phyloP scores from a whole-genome alignment of 37 sponge, comb jelly and placozoan species.

The Axinella damicornis region DNA sequence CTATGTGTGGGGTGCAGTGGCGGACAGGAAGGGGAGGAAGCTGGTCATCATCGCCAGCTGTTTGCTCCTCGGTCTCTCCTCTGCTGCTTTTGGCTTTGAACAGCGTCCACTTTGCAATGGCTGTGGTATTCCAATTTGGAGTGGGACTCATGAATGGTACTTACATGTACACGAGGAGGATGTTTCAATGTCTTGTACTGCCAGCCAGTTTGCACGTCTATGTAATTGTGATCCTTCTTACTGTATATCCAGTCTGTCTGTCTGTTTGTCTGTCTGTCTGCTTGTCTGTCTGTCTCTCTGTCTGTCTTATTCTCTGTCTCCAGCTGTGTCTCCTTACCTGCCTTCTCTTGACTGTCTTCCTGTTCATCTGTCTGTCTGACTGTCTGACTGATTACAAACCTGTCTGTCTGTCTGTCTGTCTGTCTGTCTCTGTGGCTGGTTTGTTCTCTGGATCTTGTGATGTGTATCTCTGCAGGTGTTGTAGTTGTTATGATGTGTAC shows the following conservation, averaged over 20 bases:
- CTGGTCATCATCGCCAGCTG: constrained; percentile 63
- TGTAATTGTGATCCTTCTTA: background rate
- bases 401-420: too few relatives aligned
- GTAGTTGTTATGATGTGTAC: constrained; percentile 47
- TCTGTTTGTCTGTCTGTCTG: too few relatives aligned
- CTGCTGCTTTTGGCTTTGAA: constrained; percentile 77
- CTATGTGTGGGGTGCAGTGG: constrained; percentile 83
- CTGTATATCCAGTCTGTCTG: too few relatives aligned
- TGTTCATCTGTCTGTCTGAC: too few relatives aligned
- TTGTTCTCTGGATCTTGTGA: too few relatives aligned
- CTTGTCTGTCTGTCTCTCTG: too few relatives aligned
- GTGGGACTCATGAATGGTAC: constrained; percentile 80
- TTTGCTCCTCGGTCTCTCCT: constrained; percentile 36
- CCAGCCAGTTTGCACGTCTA: background rate
- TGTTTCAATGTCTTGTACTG: background rate
- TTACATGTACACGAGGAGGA: too few relatives aligned
- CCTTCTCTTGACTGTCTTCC: too few relatives aligned
- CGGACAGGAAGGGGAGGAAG: constrained; percentile 78
- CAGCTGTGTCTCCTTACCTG: too few relatives aligned
- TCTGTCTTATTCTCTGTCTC: too few relatives aligned
- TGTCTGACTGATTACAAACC: too few relatives aligned
- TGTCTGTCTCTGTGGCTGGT: too few relatives aligned
- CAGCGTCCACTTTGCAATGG: constrained; percentile 73
- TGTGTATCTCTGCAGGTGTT: constrained; percentile 56
- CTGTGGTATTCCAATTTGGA: constrained; percentile 66